Evolutionary conservation across 2,888 invertebrate genomes (phyloP), one percentile per base, ranked within the genome.

Genomic region (Perizoma flavofasciatum): DNA sequence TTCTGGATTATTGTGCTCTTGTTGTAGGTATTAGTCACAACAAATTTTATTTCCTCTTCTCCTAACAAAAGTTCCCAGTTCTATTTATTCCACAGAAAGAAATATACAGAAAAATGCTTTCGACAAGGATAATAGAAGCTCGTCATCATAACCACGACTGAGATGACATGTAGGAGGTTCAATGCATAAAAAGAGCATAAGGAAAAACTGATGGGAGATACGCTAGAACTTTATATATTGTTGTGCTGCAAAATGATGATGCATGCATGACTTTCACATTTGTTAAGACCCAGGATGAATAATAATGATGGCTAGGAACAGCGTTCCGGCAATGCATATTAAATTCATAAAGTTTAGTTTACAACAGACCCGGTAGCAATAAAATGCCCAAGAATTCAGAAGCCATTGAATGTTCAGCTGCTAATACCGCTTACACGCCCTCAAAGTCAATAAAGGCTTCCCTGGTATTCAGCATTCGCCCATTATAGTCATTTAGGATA

Each of bases 401-500:
- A 52, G 10, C 49, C 43, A 50, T 49, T 51, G 22, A 55, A 54
- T 37, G 49, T 52, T 56, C 50, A 11, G 51, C 37, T 50, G 48
- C 51, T 50, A 55, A 59, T 56, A 61, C 53, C 44, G 51, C 39
- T 51, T 44, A 59, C 59, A 65, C 63, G 52, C 59, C 67, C 72
- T 69, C 69, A 66, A 68, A 67, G 71, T 59, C 49, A 71, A 78
- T 73, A 75, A 71, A 73, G 63, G 67, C 68, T 69, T 67, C 61
- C 69, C 66, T 54, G 49, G 71, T 70, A 72, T 77, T 69, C 72
- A 74, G 68, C 67, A 66, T 69, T 52, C 63, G 60, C 77, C 73
- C 67, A 77, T 77, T 81, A 81, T 75, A 75, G 79, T 63, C 71
- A 82, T 81, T 79, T 79, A 77, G 81, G 78, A 81, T 82, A 82